Base-by-base conservation (phyloP, 2,113 vertebrate genomes). In the Meleagris gallopavo region DNA sequence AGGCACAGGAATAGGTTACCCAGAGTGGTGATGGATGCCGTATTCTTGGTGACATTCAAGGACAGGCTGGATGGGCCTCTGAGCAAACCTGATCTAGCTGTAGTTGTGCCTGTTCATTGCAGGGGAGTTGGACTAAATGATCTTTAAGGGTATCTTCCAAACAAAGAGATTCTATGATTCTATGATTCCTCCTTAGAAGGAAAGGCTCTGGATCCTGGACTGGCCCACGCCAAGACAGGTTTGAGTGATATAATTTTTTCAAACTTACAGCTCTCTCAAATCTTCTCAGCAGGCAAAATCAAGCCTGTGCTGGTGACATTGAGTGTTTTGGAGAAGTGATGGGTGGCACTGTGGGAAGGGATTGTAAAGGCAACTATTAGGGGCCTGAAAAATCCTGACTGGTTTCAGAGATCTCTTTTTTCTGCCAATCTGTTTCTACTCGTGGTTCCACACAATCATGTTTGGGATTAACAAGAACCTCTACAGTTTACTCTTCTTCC, bases 311-410 rank as follows among this genome's bases (percentile, higher is more conserved):
- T 76, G 45, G 15, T 75, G 41, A 34, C 52, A 8, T 10, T 6
- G 13, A 48, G 3, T 8, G 10, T 27, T 79, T 64, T 45, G 2
- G 64, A 41, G 10, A 48, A 69, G 10, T 45, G 5, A 16, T 3
- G 24, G 11, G 22, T 0, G 1, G 72, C 4, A 8, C 8, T 36
- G 13, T 19, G 19, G 10, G 5, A 83, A 80, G 22, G 4, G 3
- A 38, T 16, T 46, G 2, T 15, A 20, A 21, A 25, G 22, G 2
- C 4, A 34, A 11, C 9, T 13, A 20, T 41, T 16, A 60, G 45
- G 61, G 7, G 52, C 57, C 21, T 66, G 21, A 13, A 61, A 61
- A 19, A 13, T 27, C 19, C 3, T n/a, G 7, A 1, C 3, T 77
- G 11, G 46, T 43, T 64, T 84, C 19, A 34, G 65, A 78, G n/a